Base-by-base conservation (phyloP, 35 echinoderm and acorn worm genomes). In the Patiria miniata region DNA sequence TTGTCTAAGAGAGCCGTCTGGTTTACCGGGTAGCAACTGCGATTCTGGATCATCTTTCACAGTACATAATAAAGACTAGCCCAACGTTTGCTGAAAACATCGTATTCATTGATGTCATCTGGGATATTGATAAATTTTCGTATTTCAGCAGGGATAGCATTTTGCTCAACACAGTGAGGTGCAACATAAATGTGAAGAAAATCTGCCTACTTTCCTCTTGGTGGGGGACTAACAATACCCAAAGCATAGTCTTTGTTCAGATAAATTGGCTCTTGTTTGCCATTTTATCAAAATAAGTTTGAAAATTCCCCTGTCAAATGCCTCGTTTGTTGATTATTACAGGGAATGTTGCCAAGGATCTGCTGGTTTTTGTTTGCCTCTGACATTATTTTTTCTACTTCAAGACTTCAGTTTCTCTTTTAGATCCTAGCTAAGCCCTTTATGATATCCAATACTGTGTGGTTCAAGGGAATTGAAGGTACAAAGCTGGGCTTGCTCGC, bases 231-330 rank as follows among this genome's bases (percentile, higher is more conserved):
- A 39, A 89, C 76, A 10, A 90, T 94, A 61, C 80, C 61, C 23
- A 84, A 53, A 7, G 92, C 92, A 86, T 77, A 21, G 61, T 86
- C 92, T 44, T 89, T 86, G 77, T 93, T 93, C 0, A 93, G 51
- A 19, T 78, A 81, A 22, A 93, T 76, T n/a, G 56, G 91, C 52
- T 93, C 77, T 26, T 51, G 58, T 18, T 83, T 82, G 44, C 91
- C 91, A 36, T 16, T 22, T 77, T 88, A 40, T 94, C 87, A 86
- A 94, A 81, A 32, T 79, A 51, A 57, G 89, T 86, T 29, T 89
- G 53, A 69, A 94, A 94, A 34, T 80, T 89, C 7, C 92, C 92
- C 23, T 94, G 81, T 10, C 92, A 40, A 17, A 89, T 53, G 16
- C 83, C 83, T 40, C 87, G 50, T 34, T 85, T 59, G 33, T 89